phyloP scores from a whole-genome alignment of 2,113 vertebrate genomes.

The Hippopotamus amphibius region DNA sequence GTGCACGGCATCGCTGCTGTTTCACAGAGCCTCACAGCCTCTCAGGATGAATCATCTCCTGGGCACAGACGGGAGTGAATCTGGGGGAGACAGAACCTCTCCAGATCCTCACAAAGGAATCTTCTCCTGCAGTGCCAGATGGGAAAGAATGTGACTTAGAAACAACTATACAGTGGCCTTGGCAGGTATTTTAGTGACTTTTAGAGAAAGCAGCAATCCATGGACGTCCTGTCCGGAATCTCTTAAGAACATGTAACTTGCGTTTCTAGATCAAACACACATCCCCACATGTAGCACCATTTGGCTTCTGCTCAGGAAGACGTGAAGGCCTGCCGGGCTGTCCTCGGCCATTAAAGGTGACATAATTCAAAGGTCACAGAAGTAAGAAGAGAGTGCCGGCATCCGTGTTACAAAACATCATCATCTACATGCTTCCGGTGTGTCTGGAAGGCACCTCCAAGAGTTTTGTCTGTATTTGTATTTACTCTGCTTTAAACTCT shows the following conservation, averaged over 20 bases:
- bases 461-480: background rate
- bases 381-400: background rate
- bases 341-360: background rate
- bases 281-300: background rate
- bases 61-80: background rate
- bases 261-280: background rate
- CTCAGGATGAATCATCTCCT: background rate
- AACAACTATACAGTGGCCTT: background rate
- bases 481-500: background rate
- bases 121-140: background rate
- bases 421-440: background rate
- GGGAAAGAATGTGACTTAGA: background rate
- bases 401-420: background rate
- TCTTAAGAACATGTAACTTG: background rate
- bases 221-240: background rate
- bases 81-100: background rate
- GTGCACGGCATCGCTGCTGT: background rate
- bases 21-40: background rate
- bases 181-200: background rate
- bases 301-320: background rate
- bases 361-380: background rate
- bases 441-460: background rate
- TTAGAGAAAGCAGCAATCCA: background rate
- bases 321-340: background rate
- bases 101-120: background rate